Percentiles rank a stretch among this genome's conserved stretches.
Conservation (phyloP, 2,888 invertebrate species). For the Ischnura elegans region DNA sequence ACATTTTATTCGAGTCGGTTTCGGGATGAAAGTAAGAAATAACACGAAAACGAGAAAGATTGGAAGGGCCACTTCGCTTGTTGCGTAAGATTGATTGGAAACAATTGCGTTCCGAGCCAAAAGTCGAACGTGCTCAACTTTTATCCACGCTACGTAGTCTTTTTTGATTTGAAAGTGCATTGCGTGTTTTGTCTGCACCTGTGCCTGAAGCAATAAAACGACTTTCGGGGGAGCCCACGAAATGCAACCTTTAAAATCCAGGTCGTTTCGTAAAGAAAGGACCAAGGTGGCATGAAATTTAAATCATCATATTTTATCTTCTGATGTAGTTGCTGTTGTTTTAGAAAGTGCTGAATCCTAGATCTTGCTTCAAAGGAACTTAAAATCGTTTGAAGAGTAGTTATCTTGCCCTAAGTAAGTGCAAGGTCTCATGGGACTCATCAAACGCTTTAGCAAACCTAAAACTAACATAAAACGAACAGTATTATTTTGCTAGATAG, state of each 20-base stretch:
- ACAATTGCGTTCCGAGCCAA: not conserved
- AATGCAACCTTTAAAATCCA: constrained; percentile 57
- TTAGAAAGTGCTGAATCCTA: not conserved
- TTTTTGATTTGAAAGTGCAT: not conserved
- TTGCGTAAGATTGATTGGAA: not conserved
- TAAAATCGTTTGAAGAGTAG: not conserved
- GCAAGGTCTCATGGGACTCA: too few relatives aligned
- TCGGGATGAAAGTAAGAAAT: too few relatives aligned
- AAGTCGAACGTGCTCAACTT: not conserved
- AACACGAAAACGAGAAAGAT: too few relatives aligned
- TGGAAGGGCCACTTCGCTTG: too few relatives aligned
- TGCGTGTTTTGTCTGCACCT: not conserved
- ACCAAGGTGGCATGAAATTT: too few relatives aligned
- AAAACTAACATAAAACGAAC: too few relatives aligned
- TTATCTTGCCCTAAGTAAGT: too few relatives aligned
- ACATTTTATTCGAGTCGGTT: too few relatives aligned
- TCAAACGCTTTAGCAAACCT: too few relatives aligned
- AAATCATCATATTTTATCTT: not conserved
- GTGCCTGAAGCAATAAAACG: not conserved
- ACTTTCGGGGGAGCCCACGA: not conserved
- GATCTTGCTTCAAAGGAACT: not conserved
- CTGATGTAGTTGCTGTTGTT: not conserved
- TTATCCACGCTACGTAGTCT: not conserved
- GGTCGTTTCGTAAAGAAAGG: constrained; percentile 47
- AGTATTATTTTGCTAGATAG: too few relatives aligned